A percentile compares a stretch with the other conserved stretches of the same genome.
Evolutionary conservation across 2,113 vertebrate species (phyloP).

Genomic region (Sander lucioperca): DNA sequence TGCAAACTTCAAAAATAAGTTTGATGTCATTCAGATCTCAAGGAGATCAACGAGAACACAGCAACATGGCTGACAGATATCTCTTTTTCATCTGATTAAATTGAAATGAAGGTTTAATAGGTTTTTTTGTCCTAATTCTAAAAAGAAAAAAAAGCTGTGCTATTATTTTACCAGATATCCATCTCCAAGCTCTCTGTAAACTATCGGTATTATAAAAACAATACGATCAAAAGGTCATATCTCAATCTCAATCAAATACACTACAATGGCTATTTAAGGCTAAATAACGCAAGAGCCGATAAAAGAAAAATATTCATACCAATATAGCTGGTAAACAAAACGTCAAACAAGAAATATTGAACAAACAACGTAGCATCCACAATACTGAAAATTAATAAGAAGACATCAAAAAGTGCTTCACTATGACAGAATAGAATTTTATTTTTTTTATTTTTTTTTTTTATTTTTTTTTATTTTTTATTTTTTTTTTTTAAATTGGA

Average conservation of each 20-base stretch:
- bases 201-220: conserved; percentile 63
- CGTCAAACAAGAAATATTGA: conserved; percentile 52
- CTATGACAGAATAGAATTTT: conserved; percentile 71
- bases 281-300: conserved; percentile 72
- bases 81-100: conserved; percentile 64
- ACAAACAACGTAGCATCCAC: conserved; percentile 61
- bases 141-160: conserved; percentile 29
- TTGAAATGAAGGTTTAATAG: conserved; percentile 54
- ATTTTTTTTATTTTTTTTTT: conserved; percentile 9
- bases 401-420: conserved; percentile 80
- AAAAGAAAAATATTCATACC: conserved; percentile 68
- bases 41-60: conserved; percentile 81
- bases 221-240: conserved; percentile 47
- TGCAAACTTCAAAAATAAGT: conserved; percentile 85
- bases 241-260: conserved; percentile 60
- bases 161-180: conserved; percentile 69
- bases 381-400: conserved; percentile 79
- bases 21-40: conserved; percentile 83
- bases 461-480: conserved; percentile 4
- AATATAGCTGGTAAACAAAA: conserved; percentile 76
- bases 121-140: conserved; percentile 44
- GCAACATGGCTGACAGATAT: conserved; percentile 75
- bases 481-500: conserved; percentile 37
- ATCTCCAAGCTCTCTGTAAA: conserved; percentile 78
- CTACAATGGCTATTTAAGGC: conserved; percentile 78